Evolutionary conservation across 1,140 invertebrate genomes (phyloP), one percentile per base, ranked within the genome.

Genomic region (Leptopilina boulardi): DNA sequence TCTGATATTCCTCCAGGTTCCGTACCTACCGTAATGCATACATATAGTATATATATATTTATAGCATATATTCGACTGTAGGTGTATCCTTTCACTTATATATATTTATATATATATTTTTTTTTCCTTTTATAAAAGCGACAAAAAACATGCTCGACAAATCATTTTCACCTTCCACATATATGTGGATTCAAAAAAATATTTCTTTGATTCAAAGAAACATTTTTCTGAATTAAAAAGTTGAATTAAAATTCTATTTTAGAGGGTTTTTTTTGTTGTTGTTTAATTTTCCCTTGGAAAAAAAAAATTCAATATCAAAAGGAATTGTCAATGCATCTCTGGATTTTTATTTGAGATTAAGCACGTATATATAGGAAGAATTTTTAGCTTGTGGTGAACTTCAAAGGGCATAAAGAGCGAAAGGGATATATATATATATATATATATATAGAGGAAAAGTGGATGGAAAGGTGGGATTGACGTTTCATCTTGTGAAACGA

Each of bases 401-500:
- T 66, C 56, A 66, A 66, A 66, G 56, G 56, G 23, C 6, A 66
- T 11, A 66, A 44, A 44, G 47, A 38, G 34, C 5, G 34, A 38
- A 9, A 38, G 3, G 34, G 8, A 38, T 4, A 9, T n/a, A n/a
- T n/a, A n/a, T n/a, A n/a, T n/a, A n/a, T n/a, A n/a, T n/a, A n/a
- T n/a, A n/a, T n/a, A n/a, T n/a, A n/a, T 4, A 6, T 4, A 66
- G 26, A 66, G 21, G 21, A 66, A 66, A 30, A 66, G 23, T 26
- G 23, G 56, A 15, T 66, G 56, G 23, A 13, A 59, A 59, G 56
- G 51, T 54, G 8, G 56, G 56, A 66, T 66, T 66, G 56, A 66
- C 56, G 56, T 66, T 66, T 66, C 56, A 66, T 66, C 56, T 66
- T 66, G 23, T 66, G 56, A 30, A 30, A 66, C 73, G 66, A 75